Base-by-base conservation (phyloP, 2,888 invertebrate genomes). In the Thereva unica region DNA sequence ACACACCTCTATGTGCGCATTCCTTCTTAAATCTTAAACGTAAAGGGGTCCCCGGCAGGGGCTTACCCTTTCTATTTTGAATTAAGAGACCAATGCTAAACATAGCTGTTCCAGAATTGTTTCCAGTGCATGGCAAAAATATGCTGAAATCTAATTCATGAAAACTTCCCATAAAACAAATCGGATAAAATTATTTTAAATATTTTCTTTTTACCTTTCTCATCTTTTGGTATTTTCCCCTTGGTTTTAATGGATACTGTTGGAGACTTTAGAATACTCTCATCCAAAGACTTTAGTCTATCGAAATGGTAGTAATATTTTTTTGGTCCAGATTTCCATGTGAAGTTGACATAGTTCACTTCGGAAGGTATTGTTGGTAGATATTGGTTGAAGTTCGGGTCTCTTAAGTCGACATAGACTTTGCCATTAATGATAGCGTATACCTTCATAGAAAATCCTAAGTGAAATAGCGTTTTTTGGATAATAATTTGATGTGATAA, bases 1-100 rank as follows among this genome's bases (percentile, higher is more conserved):
- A 88, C 88, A 88, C 88, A 92, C 92, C 92, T 88, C 92, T 90
- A 85, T 91, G 91, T 81, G 92, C 89, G 85, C 95, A 95, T 86
- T 95, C 94, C 87, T 95, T 95, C 83, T 92, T 88, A 79, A 95
- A 86, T 82, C 89, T 89, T 78, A 95, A 85, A 76, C 92, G 86
- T 75, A 95, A 83, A 69, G 95, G 95, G 76, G 93, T 95, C 76
- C 94, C 94, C 77, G 90, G 89, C 74, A 95, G 82, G 71, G 92
- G 88, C 78, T 87, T 86, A 70, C 91, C 90, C 80, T 89, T 89
- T 73, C 90, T 86, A 76, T 87, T 90, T 82, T 91, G 89, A 76
- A 95, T 91, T 75, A 90, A 85, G 73, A 95, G 84, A 71, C 94
- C 93, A 78, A 95, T 91, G 74, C 89, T 90, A 82, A 95, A 93